phyloP scores from a whole-genome alignment of 2,113 vertebrate genomes.

The Phaethornis superciliosus region DNA sequence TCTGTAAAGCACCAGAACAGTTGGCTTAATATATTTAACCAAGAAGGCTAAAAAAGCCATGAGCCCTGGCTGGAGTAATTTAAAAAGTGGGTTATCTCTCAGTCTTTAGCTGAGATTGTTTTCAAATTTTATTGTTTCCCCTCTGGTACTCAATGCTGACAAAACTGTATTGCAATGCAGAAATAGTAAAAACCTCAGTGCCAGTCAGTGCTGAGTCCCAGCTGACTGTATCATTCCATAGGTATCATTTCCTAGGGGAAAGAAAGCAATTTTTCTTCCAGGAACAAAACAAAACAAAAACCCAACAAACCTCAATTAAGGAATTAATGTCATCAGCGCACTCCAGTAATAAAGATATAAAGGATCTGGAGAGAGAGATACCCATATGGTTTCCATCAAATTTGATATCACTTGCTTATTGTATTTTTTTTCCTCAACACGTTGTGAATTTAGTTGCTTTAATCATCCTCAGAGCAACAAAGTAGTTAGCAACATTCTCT shows the following conservation, averaged over 20 bases:
- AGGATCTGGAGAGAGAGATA: background rate
- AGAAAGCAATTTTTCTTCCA: background rate
- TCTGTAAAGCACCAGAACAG: conserved; percentile 44
- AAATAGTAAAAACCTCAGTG: background rate
- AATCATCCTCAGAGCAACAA: background rate
- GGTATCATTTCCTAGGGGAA: background rate
- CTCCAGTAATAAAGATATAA: background rate
- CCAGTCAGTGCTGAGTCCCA: background rate
- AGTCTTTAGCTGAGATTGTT: background rate
- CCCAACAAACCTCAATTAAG: background rate
- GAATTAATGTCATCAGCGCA: background rate
- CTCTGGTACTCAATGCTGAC: background rate
- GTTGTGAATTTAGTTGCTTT: background rate
- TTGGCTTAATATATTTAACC: conserved; percentile 35
- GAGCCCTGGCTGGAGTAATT: background rate
- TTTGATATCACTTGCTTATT: background rate
- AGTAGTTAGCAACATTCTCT: background rate
- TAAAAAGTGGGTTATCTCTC: background rate
- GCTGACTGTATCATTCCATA: background rate
- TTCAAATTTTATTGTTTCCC: background rate
- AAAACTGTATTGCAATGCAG: background rate
- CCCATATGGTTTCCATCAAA: background rate
- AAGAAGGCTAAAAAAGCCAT: background rate
- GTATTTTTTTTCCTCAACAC: background rate
- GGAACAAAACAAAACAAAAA: background rate